Evolutionary conservation across 1,140 invertebrate species (phyloP).

Genomic region (Penaeus indicus): DNA sequence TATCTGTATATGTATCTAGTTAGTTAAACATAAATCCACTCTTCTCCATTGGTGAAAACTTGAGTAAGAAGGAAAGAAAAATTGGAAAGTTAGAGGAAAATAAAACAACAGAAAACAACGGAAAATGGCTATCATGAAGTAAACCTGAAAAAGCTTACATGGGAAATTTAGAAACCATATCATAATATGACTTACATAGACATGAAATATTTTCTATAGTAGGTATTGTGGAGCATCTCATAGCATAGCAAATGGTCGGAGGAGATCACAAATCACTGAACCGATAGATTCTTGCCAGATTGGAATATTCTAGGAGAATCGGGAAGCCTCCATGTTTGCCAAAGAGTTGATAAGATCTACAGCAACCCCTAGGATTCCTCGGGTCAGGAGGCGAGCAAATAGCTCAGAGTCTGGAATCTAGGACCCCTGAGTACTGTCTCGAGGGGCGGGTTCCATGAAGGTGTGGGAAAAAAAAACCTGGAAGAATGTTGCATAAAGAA

Average conservation of each 20-base stretch:
- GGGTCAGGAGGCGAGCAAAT: constrained; percentile 64
- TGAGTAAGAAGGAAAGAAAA: no score
- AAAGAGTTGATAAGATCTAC: constrained; percentile 96
- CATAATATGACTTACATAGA: constrained; percentile 83
- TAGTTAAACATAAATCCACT: no score
- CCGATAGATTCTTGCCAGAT: constrained; percentile 78
- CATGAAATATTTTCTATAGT: constrained; percentile 93
- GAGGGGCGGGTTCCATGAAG: constrained; percentile 85
- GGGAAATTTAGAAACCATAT: neutral
- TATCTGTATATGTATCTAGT: no score
- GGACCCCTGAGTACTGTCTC: constrained; percentile 80
- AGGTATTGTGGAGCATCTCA: constrained; percentile 89
- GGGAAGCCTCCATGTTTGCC: constrained; percentile 91
- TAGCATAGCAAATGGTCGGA: constrained; percentile 94
- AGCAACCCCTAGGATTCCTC: constrained; percentile 85
- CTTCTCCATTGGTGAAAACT: no score
- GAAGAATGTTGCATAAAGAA: constrained; percentile 67
- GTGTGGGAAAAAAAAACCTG: constrained; percentile 95
- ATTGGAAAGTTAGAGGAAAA: no score
- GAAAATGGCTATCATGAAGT: no score
- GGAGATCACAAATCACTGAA: constrained; percentile 85
- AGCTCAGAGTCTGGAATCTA: constrained; percentile 79
- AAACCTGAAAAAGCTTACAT: neutral
- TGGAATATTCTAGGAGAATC: constrained; percentile 87
- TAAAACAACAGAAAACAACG: no score